These are phyloP conservation scores for Neofelis nebulosa DNA, from an alignment of 2,113 vertebrate species.

Conservation along the genomic window DNA sequence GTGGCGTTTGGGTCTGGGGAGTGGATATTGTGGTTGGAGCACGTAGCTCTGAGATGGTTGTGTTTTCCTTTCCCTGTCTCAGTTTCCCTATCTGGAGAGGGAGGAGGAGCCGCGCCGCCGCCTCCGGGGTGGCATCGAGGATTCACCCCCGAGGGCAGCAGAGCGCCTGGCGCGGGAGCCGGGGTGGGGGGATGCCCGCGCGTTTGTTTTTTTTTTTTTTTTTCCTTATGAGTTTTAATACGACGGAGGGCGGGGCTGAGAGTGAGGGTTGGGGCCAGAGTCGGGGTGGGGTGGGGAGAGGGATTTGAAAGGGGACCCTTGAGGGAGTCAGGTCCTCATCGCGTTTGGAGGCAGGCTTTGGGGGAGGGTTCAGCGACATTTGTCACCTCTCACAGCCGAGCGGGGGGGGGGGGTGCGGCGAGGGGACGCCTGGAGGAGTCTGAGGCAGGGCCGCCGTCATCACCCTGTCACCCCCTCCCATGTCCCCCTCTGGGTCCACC, in stretches of 20 bases:
- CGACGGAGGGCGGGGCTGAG: background rate
- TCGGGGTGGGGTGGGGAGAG: no score
- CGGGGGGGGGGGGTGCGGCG: background rate
- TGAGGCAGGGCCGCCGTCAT: background rate
- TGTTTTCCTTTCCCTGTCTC: background rate
- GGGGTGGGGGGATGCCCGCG: background rate
- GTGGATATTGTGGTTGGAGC: background rate
- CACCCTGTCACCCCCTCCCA: fast-evolving
- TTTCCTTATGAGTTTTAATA: background rate
- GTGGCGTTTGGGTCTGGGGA: background rate
- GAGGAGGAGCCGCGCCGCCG: background rate
- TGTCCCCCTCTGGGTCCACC: fast-evolving
- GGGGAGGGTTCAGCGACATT: no score
- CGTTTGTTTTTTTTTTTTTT: background rate
- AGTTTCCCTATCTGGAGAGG: conserved; percentile 28
- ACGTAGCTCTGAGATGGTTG: background rate
- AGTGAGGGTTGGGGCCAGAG: background rate
- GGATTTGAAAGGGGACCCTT: background rate
- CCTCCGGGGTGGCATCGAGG: background rate
- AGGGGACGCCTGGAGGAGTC: background rate
- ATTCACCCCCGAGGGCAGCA: background rate
- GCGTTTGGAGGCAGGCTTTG: background rate
- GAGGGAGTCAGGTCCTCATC: background rate
- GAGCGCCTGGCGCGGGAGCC: background rate
- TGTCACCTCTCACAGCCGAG: background rate